Evolutionary conservation across 2,113 vertebrate species (phyloP).

Genomic region (Oncorhynchus kisutch): DNA sequence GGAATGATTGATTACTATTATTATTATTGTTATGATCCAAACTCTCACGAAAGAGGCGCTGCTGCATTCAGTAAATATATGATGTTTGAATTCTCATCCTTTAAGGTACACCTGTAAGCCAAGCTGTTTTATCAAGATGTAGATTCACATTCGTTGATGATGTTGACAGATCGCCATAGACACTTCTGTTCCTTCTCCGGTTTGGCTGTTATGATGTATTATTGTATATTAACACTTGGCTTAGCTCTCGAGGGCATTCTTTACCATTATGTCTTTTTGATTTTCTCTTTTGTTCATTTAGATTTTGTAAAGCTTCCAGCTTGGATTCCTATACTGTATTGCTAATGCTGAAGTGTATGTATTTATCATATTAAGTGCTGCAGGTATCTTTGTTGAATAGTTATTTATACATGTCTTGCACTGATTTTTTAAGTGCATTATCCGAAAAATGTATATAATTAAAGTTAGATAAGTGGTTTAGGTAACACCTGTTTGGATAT

Average conservation of each 20-base stretch:
- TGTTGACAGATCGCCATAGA: conserved; percentile 68
- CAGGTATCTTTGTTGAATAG: conserved; percentile 76
- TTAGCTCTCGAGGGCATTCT: conserved; percentile 76
- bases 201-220: conserved; percentile 74
- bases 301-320: conserved; percentile 79
- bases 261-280: conserved; percentile 43
- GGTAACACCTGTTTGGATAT: conserved; percentile 85
- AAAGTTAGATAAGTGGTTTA: conserved; percentile 82
- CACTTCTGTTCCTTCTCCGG: conserved; percentile 69
- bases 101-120: conserved; percentile 80
- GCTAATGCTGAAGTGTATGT: conserved; percentile 78
- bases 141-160: conserved; percentile 56
- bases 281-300: conserved; percentile 47
- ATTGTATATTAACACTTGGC: conserved; percentile 79
- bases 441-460: conserved; percentile 69
- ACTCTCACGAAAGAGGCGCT: conserved; percentile 65
- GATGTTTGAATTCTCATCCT: conserved; percentile 69
- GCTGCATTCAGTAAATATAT: conserved; percentile 66
- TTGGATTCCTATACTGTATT: conserved; percentile 78
- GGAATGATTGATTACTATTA: conserved; percentile 48
- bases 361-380: conserved; percentile 67
- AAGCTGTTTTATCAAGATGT: conserved; percentile 75
- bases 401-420: conserved; percentile 76
- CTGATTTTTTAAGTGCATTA: conserved; percentile 74
- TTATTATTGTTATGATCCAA: conserved; percentile 49